Percentiles rank a stretch among this genome's conserved stretches.
Evolutionary conservation across 1,140 invertebrate species (phyloP).

Genomic region (Drosophila orosa): DNA sequence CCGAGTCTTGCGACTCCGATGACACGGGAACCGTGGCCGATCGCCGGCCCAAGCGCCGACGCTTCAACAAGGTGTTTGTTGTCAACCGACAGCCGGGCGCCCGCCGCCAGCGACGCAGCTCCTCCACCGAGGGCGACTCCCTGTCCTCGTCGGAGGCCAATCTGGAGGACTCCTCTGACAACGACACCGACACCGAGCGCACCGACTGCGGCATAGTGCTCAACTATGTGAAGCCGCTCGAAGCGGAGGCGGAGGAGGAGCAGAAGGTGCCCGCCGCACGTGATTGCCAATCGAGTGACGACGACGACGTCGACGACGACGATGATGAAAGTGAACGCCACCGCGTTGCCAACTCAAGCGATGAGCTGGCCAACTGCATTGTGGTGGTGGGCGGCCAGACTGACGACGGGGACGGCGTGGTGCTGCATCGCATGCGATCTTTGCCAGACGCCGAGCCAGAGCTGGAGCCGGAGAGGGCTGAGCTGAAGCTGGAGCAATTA

Average conservation of each 20-base stretch:
- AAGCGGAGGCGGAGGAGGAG: constrained; percentile 10
- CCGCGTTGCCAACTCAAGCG: constrained; percentile 75
- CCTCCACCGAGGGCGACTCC: constrained; percentile 87
- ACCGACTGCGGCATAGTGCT: constrained; percentile 84
- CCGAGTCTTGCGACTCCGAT: constrained; percentile 77
- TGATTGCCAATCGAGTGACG: constrained; percentile 53
- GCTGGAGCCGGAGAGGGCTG: constrained; percentile 17
- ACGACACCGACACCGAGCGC: constrained; percentile 85
- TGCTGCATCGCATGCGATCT: constrained; percentile 71
- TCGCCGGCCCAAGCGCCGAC: constrained; percentile 86
- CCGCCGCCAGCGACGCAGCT: constrained; percentile 83
- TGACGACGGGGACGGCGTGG: constrained; percentile 66
- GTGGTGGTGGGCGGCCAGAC: constrained; percentile 79
- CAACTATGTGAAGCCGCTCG: constrained; percentile 84
- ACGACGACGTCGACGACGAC: constrained; percentile 33
- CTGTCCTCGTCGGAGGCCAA: constrained; percentile 85
- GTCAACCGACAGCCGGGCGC: constrained; percentile 85
- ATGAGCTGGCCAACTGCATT: constrained; percentile 82
- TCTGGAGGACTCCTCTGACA: constrained; percentile 85
- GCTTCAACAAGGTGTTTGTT: constrained; percentile 90
- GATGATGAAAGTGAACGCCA: constrained; percentile 78
- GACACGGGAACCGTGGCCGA: constrained; percentile 81
- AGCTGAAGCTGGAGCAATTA: constrained; percentile 53
- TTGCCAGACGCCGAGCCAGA: constrained; percentile 49
- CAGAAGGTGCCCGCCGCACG: constrained; percentile 16